These are phyloP conservation scores for Microcebus tavaratra DNA, from an alignment of 2,113 vertebrate species.

Conservation along the genomic window DNA sequence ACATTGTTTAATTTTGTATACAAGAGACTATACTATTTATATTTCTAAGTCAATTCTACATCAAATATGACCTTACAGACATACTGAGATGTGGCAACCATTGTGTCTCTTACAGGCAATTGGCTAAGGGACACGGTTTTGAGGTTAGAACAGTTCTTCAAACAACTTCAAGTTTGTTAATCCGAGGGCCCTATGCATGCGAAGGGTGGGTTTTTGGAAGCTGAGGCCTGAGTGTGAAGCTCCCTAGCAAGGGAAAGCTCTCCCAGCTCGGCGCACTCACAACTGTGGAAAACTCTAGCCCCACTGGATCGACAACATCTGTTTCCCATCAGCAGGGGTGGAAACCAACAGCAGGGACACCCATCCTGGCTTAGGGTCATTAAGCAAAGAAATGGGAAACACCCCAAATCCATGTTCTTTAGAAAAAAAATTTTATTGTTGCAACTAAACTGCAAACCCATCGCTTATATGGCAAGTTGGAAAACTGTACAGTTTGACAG, in stretches of 20 bases:
- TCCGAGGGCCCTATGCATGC: accelerated
- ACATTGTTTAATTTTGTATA: not conserved
- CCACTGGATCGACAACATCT: not conserved
- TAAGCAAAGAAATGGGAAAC: not conserved
- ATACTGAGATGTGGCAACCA: not conserved
- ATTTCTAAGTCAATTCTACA: not conserved
- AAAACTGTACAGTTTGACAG: conserved; percentile 84
- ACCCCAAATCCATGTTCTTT: conserved; percentile 73
- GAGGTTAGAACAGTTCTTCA: not conserved
- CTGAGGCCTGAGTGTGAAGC: accelerated
- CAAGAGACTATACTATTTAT: too few relatives aligned
- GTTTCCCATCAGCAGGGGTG: not conserved
- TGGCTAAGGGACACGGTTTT: accelerated
- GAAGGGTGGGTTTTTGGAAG: not conserved
- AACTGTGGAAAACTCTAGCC: not conserved
- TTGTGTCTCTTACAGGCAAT: not conserved
- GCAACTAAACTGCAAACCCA: conserved; percentile 87
- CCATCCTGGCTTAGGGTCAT: not conserved
- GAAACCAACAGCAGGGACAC: not conserved
- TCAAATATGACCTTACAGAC: accelerated
- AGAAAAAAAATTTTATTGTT: conserved; percentile 88
- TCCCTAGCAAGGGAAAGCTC: accelerated
- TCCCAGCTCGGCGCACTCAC: not conserved
- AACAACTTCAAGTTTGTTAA: not conserved
- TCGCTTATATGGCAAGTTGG: conserved; percentile 83